A percentile compares a stretch with the other conserved stretches of the same genome.
Evolutionary conservation across 2,888 invertebrate species (phyloP).

Genomic region (Euzophera pinguis): DNA sequence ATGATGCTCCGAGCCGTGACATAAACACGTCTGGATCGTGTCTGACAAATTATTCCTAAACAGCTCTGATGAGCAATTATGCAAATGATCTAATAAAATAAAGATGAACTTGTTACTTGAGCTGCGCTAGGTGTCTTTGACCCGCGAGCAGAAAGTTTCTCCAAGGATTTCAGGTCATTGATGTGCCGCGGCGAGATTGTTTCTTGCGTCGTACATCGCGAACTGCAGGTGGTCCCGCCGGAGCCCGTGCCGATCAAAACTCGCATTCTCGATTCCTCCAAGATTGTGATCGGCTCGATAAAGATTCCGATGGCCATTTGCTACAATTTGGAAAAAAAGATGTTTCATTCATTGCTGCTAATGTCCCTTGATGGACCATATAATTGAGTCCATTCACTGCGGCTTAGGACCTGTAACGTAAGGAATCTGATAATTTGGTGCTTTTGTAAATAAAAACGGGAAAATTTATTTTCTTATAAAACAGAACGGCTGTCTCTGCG

Average conservation of each 20-base stretch:
- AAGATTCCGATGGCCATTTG: conserved; percentile 4
- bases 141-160: conserved; percentile 1
- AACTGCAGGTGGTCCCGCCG: conserved; percentile 2
- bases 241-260: not conserved
- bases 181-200: conserved; percentile 2
- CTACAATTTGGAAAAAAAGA: conserved; percentile 2
- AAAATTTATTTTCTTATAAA: too few species aligned
- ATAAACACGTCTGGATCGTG: not conserved
- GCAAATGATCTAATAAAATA: conserved; percentile 4
- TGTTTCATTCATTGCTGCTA: not conserved
- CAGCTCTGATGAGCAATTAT: conserved; percentile 9
- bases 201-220: not conserved
- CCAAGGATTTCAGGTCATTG: conserved; percentile 6
- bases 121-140: not conserved
- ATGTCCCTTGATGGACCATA: not conserved
- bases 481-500: too few species aligned
- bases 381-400: not conserved
- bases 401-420: not conserved
- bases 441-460: too few species aligned
- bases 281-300: conserved; percentile 1
- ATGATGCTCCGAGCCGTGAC: not conserved
- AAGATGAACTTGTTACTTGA: conserved; percentile 2
- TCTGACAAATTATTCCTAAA: conserved; percentile 9
- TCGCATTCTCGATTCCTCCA: not conserved
- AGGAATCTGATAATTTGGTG: not conserved